A percentile compares a stretch with the other conserved stretches of the same genome.
phyloP scores from a whole-genome alignment of 2,113 vertebrate species.

The Heterochromis multidens region DNA sequence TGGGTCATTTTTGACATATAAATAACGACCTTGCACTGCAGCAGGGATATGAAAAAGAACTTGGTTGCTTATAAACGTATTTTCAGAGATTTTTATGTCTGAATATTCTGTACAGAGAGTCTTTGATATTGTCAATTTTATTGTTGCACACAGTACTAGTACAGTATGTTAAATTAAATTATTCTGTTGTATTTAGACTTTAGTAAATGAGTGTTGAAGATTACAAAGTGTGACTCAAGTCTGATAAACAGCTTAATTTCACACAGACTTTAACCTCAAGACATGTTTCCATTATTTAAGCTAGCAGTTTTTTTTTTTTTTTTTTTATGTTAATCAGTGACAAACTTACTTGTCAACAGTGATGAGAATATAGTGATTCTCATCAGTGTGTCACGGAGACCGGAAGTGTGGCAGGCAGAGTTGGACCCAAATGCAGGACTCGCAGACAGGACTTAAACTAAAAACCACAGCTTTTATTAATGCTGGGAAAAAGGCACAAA shows the following conservation, averaged over 20 bases:
- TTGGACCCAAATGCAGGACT: too few species aligned
- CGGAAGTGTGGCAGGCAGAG: too few species aligned
- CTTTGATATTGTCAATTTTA: not conserved
- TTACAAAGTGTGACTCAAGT: not conserved
- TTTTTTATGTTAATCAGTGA: not conserved
- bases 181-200: not conserved
- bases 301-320: too few species aligned
- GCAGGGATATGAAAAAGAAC: not conserved
- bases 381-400: too few species aligned
- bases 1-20: not conserved
- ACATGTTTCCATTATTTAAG: conserved; percentile 1
- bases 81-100: not conserved
- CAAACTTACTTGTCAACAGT: not conserved
- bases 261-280: not conserved
- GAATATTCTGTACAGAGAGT: not conserved
- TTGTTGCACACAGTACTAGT: not conserved
- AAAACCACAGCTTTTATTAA: too few species aligned
- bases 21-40: not conserved
- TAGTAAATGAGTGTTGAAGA: not conserved
- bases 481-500: too few species aligned
- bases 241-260: not conserved
- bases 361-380: not conserved
- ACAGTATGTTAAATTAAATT: not conserved
- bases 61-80: not conserved
- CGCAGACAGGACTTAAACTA: too few species aligned